A percentile compares a stretch with the other conserved stretches of the same genome.
phyloP scores from a whole-genome alignment of 2,797 vertebrate species.

The Poecilia velifera region DNA sequence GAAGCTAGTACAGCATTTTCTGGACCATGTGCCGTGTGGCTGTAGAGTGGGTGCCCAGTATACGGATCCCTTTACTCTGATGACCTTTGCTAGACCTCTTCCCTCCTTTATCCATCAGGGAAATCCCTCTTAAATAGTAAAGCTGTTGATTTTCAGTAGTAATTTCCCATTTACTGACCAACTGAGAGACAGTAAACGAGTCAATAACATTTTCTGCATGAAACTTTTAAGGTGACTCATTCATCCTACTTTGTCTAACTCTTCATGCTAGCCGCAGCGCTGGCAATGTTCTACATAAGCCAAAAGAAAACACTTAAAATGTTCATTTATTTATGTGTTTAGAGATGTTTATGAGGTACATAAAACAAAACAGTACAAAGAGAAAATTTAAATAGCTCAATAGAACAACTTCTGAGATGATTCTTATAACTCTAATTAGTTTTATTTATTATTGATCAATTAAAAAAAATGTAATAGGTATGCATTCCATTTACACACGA shows the following conservation, averaged over 20 bases:
- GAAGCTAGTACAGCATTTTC: neutral
- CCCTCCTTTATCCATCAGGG: neutral
- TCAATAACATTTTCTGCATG: conserved; percentile 1
- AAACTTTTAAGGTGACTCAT: conserved; percentile 32
- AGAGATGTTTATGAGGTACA: conserved; percentile 20
- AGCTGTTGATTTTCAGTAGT: conserved; percentile 32
- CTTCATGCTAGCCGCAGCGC: conserved; percentile 26
- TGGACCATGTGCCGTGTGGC: neutral
- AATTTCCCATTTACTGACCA: conserved; percentile 33
- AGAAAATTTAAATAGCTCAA: neutral
- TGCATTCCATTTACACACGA: neutral
- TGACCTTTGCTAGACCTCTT: neutral
- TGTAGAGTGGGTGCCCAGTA: too few relatives aligned
- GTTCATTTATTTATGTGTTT: conserved; percentile 6
- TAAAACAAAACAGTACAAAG: neutral
- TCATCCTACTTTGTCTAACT: conserved; percentile 14
- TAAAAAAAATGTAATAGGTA: neutral
- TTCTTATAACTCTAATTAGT: neutral
- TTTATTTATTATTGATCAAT: neutral
- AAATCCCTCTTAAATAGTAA: conserved; percentile 43
- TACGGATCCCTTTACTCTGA: neutral
- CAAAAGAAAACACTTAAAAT: conserved; percentile 23
- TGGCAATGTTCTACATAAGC: neutral
- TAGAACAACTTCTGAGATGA: neutral
- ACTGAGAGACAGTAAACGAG: conserved; percentile 18